These are phyloP conservation scores for Odontocolon sp. DNA, from an alignment of 2,888 invertebrate genomes.

Conservation along the genomic window DNA sequence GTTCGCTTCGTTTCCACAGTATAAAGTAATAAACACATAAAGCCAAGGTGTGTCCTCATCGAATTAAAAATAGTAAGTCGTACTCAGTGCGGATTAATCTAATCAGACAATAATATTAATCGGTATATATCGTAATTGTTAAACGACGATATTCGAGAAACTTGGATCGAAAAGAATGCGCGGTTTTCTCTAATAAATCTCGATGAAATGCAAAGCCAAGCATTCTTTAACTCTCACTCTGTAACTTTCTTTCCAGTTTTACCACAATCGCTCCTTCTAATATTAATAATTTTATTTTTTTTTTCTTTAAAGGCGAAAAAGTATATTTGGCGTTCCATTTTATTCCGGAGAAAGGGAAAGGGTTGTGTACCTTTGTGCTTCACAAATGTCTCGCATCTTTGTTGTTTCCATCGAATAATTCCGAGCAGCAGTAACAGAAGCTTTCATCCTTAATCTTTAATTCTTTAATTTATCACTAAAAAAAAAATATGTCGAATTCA, in stretches of 20 bases:
- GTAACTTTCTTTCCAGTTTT: conserved; percentile 7
- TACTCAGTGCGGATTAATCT: conserved; percentile 39
- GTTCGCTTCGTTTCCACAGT: conserved; percentile 2
- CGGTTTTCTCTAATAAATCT: background rate
- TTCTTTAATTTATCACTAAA: no score
- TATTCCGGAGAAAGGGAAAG: conserved; percentile 32
- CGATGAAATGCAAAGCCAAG: conserved; percentile 43
- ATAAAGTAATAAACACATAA: conserved; percentile 23
- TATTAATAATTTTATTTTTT: conserved; percentile 17
- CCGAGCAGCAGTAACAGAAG: background rate
- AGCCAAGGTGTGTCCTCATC: conserved; percentile 10
- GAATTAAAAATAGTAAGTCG: conserved; percentile 27
- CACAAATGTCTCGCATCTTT: conserved; percentile 21
- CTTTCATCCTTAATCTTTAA: background rate
- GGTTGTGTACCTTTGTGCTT: conserved; percentile 46
- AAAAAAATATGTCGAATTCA: no score
- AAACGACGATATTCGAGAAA: background rate
- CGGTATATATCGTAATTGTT: conserved; percentile 13
- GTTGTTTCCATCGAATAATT: background rate
- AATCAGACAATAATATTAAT: conserved; percentile 39
- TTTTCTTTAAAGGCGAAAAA: conserved; percentile 42
- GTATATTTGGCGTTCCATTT: conserved; percentile 48
- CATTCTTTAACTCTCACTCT: conserved; percentile 22
- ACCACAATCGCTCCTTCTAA: background rate
- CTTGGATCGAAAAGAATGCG: conserved; percentile 6